Conservation (phyloP, 2,797 vertebrate genomes). For the Argyrosomus regius region DNA sequence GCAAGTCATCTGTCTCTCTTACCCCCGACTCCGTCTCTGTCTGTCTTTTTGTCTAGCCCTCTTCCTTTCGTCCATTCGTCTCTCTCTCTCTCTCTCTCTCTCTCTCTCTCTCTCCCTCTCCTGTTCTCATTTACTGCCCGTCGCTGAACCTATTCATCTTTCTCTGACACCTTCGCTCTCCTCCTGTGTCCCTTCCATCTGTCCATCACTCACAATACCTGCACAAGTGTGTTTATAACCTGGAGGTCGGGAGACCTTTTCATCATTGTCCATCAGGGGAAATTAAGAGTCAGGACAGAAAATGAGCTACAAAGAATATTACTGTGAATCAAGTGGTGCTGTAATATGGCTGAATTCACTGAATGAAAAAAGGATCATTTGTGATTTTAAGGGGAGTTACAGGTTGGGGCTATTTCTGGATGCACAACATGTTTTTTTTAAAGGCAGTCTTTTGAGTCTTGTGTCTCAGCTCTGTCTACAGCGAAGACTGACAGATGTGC, state of each 20-base stretch:
- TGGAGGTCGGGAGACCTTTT: conserved; percentile 28
- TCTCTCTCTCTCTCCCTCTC: not conserved
- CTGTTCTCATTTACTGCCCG: conserved; percentile 47
- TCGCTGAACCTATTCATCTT: conserved; percentile 55
- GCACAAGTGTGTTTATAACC: conserved; percentile 54
- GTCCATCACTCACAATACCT: conserved; percentile 35
- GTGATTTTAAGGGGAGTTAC: not conserved
- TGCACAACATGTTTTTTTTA: not conserved
- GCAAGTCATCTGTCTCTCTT: conserved; percentile 38
- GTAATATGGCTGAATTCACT: conserved; percentile 5
- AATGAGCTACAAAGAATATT: not conserved
- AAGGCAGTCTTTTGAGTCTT: not conserved
- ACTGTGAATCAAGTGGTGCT: not conserved
- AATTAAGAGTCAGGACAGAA: conserved; percentile 26
- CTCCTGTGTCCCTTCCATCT: conserved; percentile 9
- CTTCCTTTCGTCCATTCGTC: conserved; percentile 12
- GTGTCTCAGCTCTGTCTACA: not conserved
- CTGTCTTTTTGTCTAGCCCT: conserved; percentile 9
- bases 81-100: conserved; percentile 8
- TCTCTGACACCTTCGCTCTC: conserved; percentile 40
- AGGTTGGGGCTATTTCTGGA: not conserved
- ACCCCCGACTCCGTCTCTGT: conserved; percentile 3
- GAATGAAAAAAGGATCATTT: not conserved
- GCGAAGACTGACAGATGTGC: not conserved
- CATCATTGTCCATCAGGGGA: conserved; percentile 37